Evolutionary conservation across 2,888 invertebrate species (phyloP).

Genomic region (Apodemia zela): DNA sequence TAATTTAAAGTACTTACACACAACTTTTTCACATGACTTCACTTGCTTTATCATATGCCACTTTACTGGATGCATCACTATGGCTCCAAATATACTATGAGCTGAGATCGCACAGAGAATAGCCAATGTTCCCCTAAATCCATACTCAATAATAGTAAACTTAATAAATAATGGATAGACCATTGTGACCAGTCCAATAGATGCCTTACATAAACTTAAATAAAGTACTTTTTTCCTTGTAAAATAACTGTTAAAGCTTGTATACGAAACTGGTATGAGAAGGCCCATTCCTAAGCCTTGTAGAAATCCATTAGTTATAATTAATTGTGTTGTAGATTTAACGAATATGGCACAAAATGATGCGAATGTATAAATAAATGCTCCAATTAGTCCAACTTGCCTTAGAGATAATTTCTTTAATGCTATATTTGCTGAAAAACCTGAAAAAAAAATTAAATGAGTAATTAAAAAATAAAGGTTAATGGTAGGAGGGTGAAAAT

Average conservation of each 20-base stretch:
- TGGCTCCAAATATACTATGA: slow-evolving; percentile 84
- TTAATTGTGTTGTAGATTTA: slow-evolving; percentile 81
- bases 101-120: slow-evolving; percentile 84
- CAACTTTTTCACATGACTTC: slow-evolving; percentile 63
- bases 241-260: slow-evolving; percentile 88
- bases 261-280: slow-evolving; percentile 86
- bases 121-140: slow-evolving; percentile 86
- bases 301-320: slow-evolving; percentile 83
- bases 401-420: slow-evolving; percentile 83
- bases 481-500: too few species aligned
- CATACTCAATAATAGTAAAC: slow-evolving; percentile 81
- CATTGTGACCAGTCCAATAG: slow-evolving; percentile 85
- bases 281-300: slow-evolving; percentile 85
- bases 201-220: slow-evolving; percentile 85
- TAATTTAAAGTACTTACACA: slow-evolving; percentile 54
- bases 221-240: slow-evolving; percentile 85
- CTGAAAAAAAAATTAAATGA: slow-evolving; percentile 61
- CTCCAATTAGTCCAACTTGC: slow-evolving; percentile 84
- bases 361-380: slow-evolving; percentile 82
- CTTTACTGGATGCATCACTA: slow-evolving; percentile 86
- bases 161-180: slow-evolving; percentile 84
- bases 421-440: slow-evolving; percentile 84
- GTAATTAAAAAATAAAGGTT: too few species aligned
- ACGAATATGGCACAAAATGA: slow-evolving; percentile 83
- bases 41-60: slow-evolving; percentile 82